Conservation (phyloP, 2,888 invertebrate species). For the Thera obeliscata region DNA sequence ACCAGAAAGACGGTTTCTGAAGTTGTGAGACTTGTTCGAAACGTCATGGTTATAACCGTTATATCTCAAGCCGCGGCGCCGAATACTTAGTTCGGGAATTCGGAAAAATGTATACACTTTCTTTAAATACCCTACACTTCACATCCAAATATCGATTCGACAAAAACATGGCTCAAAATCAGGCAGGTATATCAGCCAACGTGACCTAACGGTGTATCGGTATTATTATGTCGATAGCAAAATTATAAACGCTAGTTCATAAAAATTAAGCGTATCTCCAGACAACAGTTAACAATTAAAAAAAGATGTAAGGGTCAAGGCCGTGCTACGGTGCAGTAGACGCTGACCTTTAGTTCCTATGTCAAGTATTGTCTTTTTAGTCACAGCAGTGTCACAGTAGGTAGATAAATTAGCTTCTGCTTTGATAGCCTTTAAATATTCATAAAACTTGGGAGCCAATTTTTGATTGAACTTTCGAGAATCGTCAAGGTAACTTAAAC, state of each 20-base stretch:
- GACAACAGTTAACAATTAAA: slow-evolving; percentile 14
- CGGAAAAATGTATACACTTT: too few species aligned
- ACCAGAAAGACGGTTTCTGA: too few species aligned
- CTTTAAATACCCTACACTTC: too few species aligned
- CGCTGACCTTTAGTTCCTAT: slow-evolving; percentile 36
- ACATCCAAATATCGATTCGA: background rate
- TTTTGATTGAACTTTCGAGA: slow-evolving; percentile 4
- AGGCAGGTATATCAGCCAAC: background rate
- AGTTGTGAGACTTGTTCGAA: background rate
- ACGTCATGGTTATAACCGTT: background rate
- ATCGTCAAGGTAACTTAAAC: background rate
- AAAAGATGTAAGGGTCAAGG: slow-evolving; percentile 37
- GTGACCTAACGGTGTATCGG: slow-evolving; percentile 24
- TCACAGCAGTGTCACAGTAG: slow-evolving; percentile 15
- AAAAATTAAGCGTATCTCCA: slow-evolving; percentile 33
- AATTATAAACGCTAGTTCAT: slow-evolving; percentile 38
- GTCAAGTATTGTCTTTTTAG: slow-evolving; percentile 34
- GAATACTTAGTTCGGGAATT: too few species aligned
- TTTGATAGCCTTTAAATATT: slow-evolving; percentile 12
- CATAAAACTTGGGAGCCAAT: slow-evolving; percentile 7
- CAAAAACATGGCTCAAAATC: background rate
- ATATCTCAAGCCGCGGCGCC: too few species aligned
- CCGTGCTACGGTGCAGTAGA: slow-evolving; percentile 21
- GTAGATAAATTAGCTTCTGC: too few species aligned
- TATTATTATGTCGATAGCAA: slow-evolving; percentile 36